phyloP scores from a whole-genome alignment of 2,113 vertebrate species.

The Peromyscus leucopus region DNA sequence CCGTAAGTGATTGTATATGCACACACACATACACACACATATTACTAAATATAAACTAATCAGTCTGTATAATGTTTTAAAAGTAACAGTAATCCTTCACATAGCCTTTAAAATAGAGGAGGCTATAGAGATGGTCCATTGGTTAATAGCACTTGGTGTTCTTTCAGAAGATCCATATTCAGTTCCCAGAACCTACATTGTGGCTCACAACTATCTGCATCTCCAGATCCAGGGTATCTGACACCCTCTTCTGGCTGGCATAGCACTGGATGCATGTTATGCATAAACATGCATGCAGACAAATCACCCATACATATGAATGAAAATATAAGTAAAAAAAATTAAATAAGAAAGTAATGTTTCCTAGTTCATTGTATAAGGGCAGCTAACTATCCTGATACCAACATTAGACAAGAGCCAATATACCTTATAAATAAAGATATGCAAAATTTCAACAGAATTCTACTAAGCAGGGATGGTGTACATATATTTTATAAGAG shows the following conservation, averaged over 20 bases:
- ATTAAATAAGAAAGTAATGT: neutral
- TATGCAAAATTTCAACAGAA: neutral
- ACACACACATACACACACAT: neutral
- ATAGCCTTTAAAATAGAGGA: neutral
- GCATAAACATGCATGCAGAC: neutral
- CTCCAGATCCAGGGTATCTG: neutral
- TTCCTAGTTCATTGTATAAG: neutral
- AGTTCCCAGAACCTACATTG: neutral
- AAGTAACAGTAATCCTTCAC: neutral
- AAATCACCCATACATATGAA: neutral
- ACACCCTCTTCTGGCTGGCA: neutral
- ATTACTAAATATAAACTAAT: neutral
- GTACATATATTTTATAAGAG: neutral
- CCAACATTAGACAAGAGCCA: neutral
- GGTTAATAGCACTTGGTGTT: neutral
- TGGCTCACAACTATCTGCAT: neutral
- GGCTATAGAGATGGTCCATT: neutral
- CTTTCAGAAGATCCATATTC: neutral
- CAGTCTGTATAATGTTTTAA: neutral
- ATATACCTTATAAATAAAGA: neutral
- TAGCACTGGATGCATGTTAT: neutral
- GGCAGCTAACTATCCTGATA: neutral
- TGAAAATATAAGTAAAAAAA: neutral
- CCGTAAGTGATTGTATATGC: neutral
- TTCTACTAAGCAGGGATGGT: neutral